Percentiles rank a stretch among this genome's conserved stretches.
Evolutionary conservation across 1,140 invertebrate species (phyloP).

Genomic region (Eumaeus atala): DNA sequence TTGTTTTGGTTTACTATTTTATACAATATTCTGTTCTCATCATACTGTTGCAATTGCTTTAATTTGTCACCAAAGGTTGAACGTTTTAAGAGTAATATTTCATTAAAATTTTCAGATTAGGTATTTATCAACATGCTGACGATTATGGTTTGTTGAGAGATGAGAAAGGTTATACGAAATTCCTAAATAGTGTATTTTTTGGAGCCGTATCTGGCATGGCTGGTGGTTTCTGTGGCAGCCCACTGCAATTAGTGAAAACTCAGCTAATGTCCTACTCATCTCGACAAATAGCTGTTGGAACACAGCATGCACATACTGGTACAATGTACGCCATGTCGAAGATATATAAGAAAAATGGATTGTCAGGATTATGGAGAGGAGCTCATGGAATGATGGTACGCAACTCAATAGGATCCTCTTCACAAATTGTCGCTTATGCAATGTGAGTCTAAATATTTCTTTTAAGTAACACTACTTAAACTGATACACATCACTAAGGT

Average conservation of each 20-base stretch:
- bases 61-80: too few species aligned
- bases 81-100: conserved; percentile 13
- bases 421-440: conserved; percentile 65
- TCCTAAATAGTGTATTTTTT: conserved; percentile 61
- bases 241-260: conserved; percentile 91
- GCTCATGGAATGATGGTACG: conserved; percentile 78
- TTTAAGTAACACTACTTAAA: too few species aligned
- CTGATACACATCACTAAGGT: too few species aligned
- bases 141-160: conserved; percentile 63
- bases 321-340: conserved; percentile 79
- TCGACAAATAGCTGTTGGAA: conserved; percentile 88
- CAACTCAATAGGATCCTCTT: conserved; percentile 75
- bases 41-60: too few species aligned
- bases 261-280: conserved; percentile 90
- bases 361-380: conserved; percentile 85
- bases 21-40: background rate
- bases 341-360: conserved; percentile 83
- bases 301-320: conserved; percentile 86
- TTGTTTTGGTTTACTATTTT: too few species aligned
- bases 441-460: conserved; percentile 44
- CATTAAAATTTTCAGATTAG: conserved; percentile 54
- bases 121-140: conserved; percentile 71
- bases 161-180: conserved; percentile 54
- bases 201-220: conserved; percentile 60
- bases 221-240: conserved; percentile 75